A percentile compares a stretch with the other conserved stretches of the same genome.
phyloP scores from a whole-genome alignment of 2,888 invertebrate species.

The Heliconius charithonia region DNA sequence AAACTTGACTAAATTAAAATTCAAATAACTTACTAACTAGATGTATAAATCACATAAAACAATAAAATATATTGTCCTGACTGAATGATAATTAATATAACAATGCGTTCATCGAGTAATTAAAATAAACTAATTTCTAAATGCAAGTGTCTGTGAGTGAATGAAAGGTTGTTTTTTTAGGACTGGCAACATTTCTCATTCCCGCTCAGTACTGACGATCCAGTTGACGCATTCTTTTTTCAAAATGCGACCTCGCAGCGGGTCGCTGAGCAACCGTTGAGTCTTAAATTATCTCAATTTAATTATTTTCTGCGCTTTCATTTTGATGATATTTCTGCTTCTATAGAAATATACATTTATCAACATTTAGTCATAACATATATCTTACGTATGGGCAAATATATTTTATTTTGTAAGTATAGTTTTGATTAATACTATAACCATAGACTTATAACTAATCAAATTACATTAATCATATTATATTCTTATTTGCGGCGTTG shows the following conservation, averaged over 20 bases:
- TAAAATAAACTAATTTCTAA: conserved; percentile 83
- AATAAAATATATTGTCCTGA: conserved; percentile 82
- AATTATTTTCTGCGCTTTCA: conserved; percentile 68
- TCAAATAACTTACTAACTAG: conserved; percentile 84
- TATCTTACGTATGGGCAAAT: background rate
- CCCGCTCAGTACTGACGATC: conserved; percentile 77
- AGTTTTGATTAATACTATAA: background rate
- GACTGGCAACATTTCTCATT: conserved; percentile 79
- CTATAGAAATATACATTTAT: conserved; percentile 23
- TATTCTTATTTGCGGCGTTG: no score
- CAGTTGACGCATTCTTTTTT: conserved; percentile 75
- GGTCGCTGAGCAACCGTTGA: conserved; percentile 76
- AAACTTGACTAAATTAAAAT: conserved; percentile 83
- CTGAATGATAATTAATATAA: conserved; percentile 78
- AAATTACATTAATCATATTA: no score
- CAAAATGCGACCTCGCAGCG: conserved; percentile 77
- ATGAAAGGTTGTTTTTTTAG: conserved; percentile 71
- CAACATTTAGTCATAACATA: background rate
- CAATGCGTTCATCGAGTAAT: conserved; percentile 78
- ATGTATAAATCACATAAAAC: conserved; percentile 81
- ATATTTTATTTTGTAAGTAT: background rate
- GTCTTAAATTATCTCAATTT: conserved; percentile 75
- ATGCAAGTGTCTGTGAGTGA: conserved; percentile 72
- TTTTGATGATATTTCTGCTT: conserved; percentile 42
- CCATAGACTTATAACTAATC: no score